A percentile compares a stretch with the other conserved stretches of the same genome.
Evolutionary conservation across 2,888 invertebrate species (phyloP).

Genomic region (Auanema freiburgensis): DNA sequence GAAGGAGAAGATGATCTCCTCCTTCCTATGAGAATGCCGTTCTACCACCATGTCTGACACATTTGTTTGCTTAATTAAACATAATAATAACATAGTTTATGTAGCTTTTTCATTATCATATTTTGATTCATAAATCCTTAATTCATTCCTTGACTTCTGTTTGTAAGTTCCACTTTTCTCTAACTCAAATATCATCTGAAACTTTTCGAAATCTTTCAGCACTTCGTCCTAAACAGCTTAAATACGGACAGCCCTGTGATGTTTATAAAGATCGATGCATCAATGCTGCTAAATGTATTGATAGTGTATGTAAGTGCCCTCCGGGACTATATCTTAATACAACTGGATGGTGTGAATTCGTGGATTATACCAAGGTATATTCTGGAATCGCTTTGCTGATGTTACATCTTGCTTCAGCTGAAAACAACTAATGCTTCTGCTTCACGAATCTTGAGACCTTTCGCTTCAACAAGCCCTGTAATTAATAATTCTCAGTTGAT

Average conservation of each 20-base stretch:
- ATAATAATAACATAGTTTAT: no score
- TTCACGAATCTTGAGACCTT: background rate
- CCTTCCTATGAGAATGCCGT: slow-evolving; percentile 1
- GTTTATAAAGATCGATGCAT: slow-evolving; percentile 36
- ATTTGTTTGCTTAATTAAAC: slow-evolving; percentile 21
- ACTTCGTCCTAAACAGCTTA: slow-evolving; percentile 26
- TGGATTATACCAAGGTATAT: slow-evolving; percentile 9
- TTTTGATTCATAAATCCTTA: no score
- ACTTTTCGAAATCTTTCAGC: background rate
- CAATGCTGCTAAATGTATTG: slow-evolving; percentile 49
- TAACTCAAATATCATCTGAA: no score
- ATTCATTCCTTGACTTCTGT: no score
- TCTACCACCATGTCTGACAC: slow-evolving; percentile 27
- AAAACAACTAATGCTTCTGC: slow-evolving; percentile 10
- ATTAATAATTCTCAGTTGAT: background rate
- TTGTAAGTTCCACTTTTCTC: no score
- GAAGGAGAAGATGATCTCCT: slow-evolving; percentile 1
- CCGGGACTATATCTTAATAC: slow-evolving; percentile 37
- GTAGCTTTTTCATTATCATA: no score
- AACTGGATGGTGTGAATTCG: slow-evolving; percentile 42
- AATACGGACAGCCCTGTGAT: slow-evolving; percentile 45
- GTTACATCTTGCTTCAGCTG: no score
- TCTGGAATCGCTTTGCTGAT: background rate
- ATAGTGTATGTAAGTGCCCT: slow-evolving; percentile 51
- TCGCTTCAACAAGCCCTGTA: background rate